These are phyloP conservation scores for Enteromius anoplus DNA, from an alignment of 2,797 vertebrate genomes.

Conservation along the genomic window DNA sequence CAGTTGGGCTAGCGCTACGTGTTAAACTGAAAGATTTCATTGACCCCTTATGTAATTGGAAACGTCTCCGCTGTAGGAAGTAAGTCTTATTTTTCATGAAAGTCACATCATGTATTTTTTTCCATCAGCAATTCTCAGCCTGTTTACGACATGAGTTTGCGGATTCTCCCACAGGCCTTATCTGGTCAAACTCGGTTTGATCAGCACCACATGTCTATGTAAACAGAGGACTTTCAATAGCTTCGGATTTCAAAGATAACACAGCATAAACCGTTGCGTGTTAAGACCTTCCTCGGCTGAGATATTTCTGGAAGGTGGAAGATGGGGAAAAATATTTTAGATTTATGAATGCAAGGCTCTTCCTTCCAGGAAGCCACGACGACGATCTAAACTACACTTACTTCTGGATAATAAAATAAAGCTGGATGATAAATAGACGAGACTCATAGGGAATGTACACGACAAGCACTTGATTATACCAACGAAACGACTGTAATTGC, in stretches of 20 bases:
- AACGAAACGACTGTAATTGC: too few species aligned
- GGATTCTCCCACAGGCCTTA: slow-evolving; percentile 44
- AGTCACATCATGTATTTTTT: slow-evolving; percentile 52
- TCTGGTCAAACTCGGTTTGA: slow-evolving; percentile 55
- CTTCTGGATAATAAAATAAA: neutral
- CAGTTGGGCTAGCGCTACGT: slow-evolving; percentile 47
- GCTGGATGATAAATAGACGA: neutral
- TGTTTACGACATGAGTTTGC: slow-evolving; percentile 36
- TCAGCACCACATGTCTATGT: slow-evolving; percentile 44
- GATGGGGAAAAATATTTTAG: slow-evolving; percentile 11
- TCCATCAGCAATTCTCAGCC: slow-evolving; percentile 64
- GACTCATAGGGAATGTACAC: neutral
- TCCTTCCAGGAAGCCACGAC: neutral
- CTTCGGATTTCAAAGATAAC: slow-evolving; percentile 44
- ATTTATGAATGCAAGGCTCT: slow-evolving; percentile 13
- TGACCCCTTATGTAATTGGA: slow-evolving; percentile 42
- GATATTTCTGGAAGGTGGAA: slow-evolving; percentile 47
- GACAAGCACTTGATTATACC: neutral
- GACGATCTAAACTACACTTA: neutral
- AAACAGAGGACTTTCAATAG: slow-evolving; percentile 54
- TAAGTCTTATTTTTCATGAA: slow-evolving; percentile 51
- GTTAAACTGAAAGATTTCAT: slow-evolving; percentile 44
- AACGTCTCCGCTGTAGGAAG: slow-evolving; percentile 57
- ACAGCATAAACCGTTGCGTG: slow-evolving; percentile 33
- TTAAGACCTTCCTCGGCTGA: slow-evolving; percentile 24